Evolutionary conservation across 92 coral and sea anemone genomes (phyloP).

Genomic region (Muricea muricata): DNA sequence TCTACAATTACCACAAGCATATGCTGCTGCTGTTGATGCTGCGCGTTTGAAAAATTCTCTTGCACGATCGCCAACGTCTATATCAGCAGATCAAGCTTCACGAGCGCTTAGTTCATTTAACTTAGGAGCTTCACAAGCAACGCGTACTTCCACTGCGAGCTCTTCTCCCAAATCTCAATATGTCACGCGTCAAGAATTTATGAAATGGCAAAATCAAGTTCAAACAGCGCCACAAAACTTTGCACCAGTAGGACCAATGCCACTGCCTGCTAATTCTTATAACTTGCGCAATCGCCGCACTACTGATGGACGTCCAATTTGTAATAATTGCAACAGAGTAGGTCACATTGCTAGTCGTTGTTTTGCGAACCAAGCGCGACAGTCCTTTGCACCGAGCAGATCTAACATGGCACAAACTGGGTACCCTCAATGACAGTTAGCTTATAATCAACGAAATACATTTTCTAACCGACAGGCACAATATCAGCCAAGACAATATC

Average conservation of each 20-base stretch:
- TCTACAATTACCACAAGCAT: conserved; percentile 17
- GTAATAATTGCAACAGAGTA: background rate
- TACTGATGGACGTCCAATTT: conserved; percentile 14
- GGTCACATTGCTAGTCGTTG: background rate
- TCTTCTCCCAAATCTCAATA: background rate
- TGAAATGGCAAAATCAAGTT: background rate
- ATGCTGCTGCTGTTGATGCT: conserved; percentile 16
- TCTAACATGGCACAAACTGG: background rate
- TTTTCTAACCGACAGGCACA: background rate
- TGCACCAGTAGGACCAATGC: background rate
- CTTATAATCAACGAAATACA: too few species aligned
- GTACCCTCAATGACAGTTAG: too few species aligned
- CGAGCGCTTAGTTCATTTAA: too few species aligned
- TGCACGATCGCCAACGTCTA: background rate
- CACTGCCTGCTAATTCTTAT: background rate
- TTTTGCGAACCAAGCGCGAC: background rate
- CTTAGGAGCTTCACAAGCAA: too few species aligned
- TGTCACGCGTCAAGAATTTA: background rate
- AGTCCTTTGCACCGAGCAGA: background rate
- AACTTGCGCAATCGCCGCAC: background rate
- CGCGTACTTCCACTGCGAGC: background rate
- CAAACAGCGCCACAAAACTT: background rate
- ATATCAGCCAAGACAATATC: background rate
- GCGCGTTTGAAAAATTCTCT: conserved; percentile 30
- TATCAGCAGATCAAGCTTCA: background rate